A percentile compares a stretch with the other conserved stretches of the same genome.
These are phyloP conservation scores for Alligator sinensis DNA, from an alignment of 2,113 vertebrate genomes.

Conservation along the genomic window DNA sequence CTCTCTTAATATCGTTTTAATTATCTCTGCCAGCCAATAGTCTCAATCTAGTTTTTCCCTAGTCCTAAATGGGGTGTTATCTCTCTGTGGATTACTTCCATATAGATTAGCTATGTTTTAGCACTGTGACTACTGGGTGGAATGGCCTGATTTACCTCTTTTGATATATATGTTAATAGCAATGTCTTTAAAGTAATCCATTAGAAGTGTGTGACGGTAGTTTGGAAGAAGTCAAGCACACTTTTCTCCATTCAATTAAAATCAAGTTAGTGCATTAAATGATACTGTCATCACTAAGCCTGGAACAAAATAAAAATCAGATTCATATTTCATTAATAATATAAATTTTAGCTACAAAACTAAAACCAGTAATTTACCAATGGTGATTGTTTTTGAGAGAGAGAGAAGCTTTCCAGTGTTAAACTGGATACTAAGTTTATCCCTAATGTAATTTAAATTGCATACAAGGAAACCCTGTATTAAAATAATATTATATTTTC, in stretches of 20 bases:
- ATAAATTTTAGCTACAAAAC: background rate
- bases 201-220: conserved; percentile 1
- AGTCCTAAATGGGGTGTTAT: background rate
- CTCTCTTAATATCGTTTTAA: background rate
- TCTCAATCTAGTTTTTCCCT: background rate
- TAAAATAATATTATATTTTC: conserved; percentile 55
- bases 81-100: background rate
- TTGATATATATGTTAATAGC: conserved; percentile 24
- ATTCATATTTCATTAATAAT: background rate
- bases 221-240: conserved; percentile 36
- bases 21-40: background rate
- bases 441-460: conserved; percentile 60
- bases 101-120: background rate
- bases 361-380: background rate
- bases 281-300: background rate
- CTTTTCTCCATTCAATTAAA: background rate
- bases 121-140: background rate
- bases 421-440: background rate
- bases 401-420: background rate
- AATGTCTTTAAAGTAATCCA: conserved; percentile 40
- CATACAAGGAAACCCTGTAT: conserved; percentile 26
- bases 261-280: conserved; percentile 9
- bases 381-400: background rate
- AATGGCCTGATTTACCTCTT: background rate
- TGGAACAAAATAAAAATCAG: conserved; percentile 18